Evolutionary conservation across 2,888 invertebrate species (phyloP), one percentile per base, ranked within the genome.

Genomic region (Meganola albula): DNA sequence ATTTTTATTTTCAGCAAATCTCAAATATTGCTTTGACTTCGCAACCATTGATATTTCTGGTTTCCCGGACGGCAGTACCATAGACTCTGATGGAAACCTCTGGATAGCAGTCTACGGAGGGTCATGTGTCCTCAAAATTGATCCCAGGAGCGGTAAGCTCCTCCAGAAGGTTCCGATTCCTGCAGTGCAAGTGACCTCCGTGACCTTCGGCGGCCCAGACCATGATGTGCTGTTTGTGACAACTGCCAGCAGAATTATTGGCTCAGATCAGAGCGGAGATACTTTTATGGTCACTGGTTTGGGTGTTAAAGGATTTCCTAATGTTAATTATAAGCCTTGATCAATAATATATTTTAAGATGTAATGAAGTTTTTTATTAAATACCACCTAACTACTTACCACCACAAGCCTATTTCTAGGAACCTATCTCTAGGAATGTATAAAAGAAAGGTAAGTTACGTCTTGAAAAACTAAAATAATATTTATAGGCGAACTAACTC

Each of bases 61-160:
- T 1, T 53, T 88, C 18, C 90, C 91, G 0, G 93, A 93, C 63
- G 93, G 93, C 3, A 90, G 91, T 88, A 91, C 93, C 22, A 92
- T 93, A 27, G 95, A 95, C 66, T 83, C 88, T 0, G 90, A 92
- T 37, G 93, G 91, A 1, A 91, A 92, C 58, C 73, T 94, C 1
- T 94, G 93, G 91, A 88, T 94, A 2, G 92, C 93, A 1, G 88
- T 90, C 22, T 94, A 90, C 63, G 79, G 85, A 31, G 92, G 89
- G 1, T 86, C 88, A 5, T 87, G 89, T 58, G 82, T 88, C 10
- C 41, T 88, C 23, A 73, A 89, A 49, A 62, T 90, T 12, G 79
- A 90, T 58, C 89, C 90, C 0, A 68, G 58, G 7, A 75, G 71
- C 5, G 87, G 90, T 2, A 79, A 88, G 32, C 60, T 92, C 2